phyloP scores from a whole-genome alignment of 2,113 vertebrate species.

The Cyprinodon brontotheroides region DNA sequence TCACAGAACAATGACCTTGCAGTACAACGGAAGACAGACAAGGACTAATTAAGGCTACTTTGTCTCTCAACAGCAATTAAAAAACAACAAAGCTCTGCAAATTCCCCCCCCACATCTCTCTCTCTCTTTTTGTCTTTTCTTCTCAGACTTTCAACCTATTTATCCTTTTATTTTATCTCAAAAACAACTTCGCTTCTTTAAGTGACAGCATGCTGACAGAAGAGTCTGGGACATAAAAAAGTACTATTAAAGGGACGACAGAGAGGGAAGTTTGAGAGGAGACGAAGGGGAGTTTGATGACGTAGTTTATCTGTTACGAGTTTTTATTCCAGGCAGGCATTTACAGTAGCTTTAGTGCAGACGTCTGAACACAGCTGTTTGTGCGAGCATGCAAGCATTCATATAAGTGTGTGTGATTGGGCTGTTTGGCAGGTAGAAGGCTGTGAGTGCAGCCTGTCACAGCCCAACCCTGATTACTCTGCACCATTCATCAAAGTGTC shows the following conservation, averaged over 20 bases:
- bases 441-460: constrained; percentile 94
- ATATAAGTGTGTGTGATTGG: constrained; percentile 77
- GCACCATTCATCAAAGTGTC: constrained; percentile 99
- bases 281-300: constrained; percentile 48
- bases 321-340: constrained; percentile 35
- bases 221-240: constrained; percentile 17
- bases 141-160: constrained; percentile 48
- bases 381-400: constrained; percentile 40
- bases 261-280: constrained; percentile 26
- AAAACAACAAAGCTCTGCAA: constrained; percentile 73
- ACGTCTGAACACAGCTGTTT: constrained; percentile 11
- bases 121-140: constrained; percentile 45
- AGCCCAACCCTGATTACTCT: constrained; percentile 95
- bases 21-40: constrained; percentile 59
- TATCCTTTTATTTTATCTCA: constrained; percentile 59
- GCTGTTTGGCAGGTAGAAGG: constrained; percentile 91
- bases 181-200: constrained; percentile 54
- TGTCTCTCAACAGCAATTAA: constrained; percentile 74
- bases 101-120: constrained; percentile 46
- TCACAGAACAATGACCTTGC: constrained; percentile 61
- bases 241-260: constrained; percentile 13
- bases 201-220: constrained; percentile 20
- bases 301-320: constrained; percentile 44
- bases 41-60: constrained; percentile 72
- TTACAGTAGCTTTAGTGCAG: constrained; percentile 36